These are phyloP conservation scores for Turritopsis rubra DNA, from an alignment of 30 jellyfish, hydroid and myxozoan species.

Conservation along the genomic window DNA sequence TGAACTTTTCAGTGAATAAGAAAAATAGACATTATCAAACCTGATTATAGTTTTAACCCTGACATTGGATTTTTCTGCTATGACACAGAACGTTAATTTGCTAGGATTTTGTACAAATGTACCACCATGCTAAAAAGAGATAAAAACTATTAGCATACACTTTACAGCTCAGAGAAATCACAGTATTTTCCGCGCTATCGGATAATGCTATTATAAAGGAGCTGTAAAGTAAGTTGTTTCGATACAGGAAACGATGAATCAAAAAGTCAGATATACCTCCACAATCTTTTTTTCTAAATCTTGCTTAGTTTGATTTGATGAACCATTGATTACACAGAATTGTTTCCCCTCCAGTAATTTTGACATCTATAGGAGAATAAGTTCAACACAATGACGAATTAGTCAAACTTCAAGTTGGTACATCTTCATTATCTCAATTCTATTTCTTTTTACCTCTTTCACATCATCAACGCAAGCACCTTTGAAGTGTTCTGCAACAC, in stretches of 20 bases:
- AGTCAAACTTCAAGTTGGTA: background rate
- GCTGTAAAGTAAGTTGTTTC: background rate
- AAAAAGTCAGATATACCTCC: slow-evolving; percentile 52
- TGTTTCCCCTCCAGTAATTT: slow-evolving; percentile 45
- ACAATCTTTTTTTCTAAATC: slow-evolving; percentile 47
- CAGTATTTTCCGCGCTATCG: too few species aligned
- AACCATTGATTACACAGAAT: slow-evolving; percentile 76
- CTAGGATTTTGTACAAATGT: slow-evolving; percentile 80
- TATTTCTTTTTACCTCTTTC: slow-evolving; percentile 41
- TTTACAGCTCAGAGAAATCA: too few species aligned
- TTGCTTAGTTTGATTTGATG: slow-evolving; percentile 41
- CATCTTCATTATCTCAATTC: background rate
- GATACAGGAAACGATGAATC: too few species aligned
- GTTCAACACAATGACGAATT: background rate
- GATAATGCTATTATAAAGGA: background rate
- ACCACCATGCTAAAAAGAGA: slow-evolving; percentile 71
- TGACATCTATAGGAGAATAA: slow-evolving; percentile 32
- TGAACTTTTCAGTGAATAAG: too few species aligned
- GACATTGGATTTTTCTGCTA: slow-evolving; percentile 71
- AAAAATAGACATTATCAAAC: slow-evolving; percentile 46
- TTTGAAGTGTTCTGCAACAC: slow-evolving; percentile 61
- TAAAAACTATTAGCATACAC: background rate
- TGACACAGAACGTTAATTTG: slow-evolving; percentile 58
- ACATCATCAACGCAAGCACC: slow-evolving; percentile 65
- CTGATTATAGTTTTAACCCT: slow-evolving; percentile 76